These are phyloP conservation scores for Ladona fulva DNA, from an alignment of 1,140 invertebrate genomes.

Conservation along the genomic window DNA sequence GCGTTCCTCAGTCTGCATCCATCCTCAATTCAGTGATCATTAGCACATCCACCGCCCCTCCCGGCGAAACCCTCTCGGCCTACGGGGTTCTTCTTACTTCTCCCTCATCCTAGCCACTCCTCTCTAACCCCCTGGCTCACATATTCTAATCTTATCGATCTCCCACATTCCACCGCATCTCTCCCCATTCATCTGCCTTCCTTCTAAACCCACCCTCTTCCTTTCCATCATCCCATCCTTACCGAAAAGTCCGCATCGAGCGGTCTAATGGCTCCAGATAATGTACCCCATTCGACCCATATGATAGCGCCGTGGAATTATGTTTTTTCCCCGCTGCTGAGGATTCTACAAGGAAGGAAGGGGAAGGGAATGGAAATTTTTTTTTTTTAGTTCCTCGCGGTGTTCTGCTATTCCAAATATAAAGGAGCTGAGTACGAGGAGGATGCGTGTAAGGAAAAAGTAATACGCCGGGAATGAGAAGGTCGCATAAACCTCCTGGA, in stretches of 20 bases:
- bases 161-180: not conserved
- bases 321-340: not conserved
- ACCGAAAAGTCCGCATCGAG: not conserved
- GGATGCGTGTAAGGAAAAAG: too few species aligned
- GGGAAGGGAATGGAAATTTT: too few species aligned
- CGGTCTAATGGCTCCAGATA: not conserved
- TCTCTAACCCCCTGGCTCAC: not conserved
- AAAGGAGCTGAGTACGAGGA: too few species aligned
- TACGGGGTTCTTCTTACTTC: not conserved
- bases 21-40: not conserved
- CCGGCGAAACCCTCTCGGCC: not conserved
- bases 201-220: not conserved
- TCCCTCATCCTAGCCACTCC: not conserved
- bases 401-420: too few species aligned
- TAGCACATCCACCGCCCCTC: not conserved
- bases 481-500: too few species aligned
- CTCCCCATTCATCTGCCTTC: not conserved
- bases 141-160: not conserved
- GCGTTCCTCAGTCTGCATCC: not conserved
- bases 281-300: not conserved
- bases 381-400: too few species aligned
- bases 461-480: too few species aligned
- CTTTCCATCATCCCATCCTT: too few species aligned
- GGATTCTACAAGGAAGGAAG: too few species aligned
- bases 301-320: too few species aligned